Evolutionary conservation across 2,888 invertebrate species (phyloP), one percentile per base, ranked within the genome.

Genomic region (Ichneumoninae sp.): DNA sequence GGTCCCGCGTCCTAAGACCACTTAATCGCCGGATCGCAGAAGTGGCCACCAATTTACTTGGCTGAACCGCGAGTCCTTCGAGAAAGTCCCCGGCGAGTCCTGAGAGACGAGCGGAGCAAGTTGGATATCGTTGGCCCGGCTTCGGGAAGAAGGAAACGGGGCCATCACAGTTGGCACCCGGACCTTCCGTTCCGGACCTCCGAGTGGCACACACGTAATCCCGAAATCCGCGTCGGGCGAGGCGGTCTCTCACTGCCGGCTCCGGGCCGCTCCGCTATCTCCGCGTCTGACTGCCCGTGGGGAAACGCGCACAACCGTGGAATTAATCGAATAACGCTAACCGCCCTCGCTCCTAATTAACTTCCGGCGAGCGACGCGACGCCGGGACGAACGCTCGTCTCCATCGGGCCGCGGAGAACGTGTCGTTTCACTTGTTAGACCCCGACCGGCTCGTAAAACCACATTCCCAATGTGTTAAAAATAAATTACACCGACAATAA

Each of bases 1-100:
- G 82, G 70, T 70, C 52, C 50, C 82, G 44, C 75, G 66, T 82
- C 83, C 89, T 89, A 91, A 92, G 91, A 90, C 89, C 92, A 92
- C 90, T 93, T 92, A 92, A 93, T 93, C 91, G 92, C 89, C 83
- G 88, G 88, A 89, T 90, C 92, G 89, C 92, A 91, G 90, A 92
- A 92, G 92, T 92, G 91, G 6, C 90, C 88, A 91, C 89, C 92
- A 92, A 92, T 92, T 92, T 92, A 89, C 89, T 47, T 85, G 89
- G 87, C 89, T 90, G 89, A 90, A 89, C 26, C n/a, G 88, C 85
- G 87, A 89, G 88, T 88, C 89, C 87, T 88, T 88, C 89, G 81
- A 57, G 66, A 66, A 75, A 83, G 71, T 66, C 66, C 50, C 78
- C 26, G 26, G 3, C 52, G 5, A 13, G 33, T 47, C 33, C 71